phyloP scores from a whole-genome alignment of 2,888 invertebrate genomes.

The Drosophila kanekoi region DNA sequence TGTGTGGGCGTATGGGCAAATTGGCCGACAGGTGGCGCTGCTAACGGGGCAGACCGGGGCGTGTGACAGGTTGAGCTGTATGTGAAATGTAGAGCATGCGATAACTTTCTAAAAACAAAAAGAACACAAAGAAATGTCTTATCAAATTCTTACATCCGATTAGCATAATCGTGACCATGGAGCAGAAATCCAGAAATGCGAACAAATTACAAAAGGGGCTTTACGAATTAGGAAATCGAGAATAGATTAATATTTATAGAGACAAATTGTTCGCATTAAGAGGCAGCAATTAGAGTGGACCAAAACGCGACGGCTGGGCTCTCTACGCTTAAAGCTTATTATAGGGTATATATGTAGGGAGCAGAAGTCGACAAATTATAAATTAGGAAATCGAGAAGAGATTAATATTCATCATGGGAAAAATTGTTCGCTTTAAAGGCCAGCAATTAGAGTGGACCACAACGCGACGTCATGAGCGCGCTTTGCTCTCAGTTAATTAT shows the following conservation, averaged over 20 bases:
- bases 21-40: slow-evolving; percentile 5
- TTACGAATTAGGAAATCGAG: slow-evolving; percentile 4
- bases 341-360: slow-evolving; percentile 7
- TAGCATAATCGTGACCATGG: slow-evolving; percentile 71
- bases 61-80: slow-evolving; percentile 4
- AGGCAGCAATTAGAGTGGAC: slow-evolving; percentile 18
- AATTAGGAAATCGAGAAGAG: slow-evolving; percentile 8
- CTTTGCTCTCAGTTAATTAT: slow-evolving; percentile 9
- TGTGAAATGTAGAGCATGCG: slow-evolving; percentile 71
- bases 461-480: background rate
- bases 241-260: slow-evolving; percentile 10
- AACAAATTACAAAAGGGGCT: slow-evolving; percentile 13
- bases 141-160: slow-evolving; percentile 65
- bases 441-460: slow-evolving; percentile 19
- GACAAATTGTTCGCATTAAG: no score
- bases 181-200: slow-evolving; percentile 13
- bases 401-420: slow-evolving; percentile 1
- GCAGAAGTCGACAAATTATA: slow-evolving; percentile 7
- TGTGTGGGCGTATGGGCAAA: slow-evolving; percentile 39
- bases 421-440: no score
- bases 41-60: background rate
- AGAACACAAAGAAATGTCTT: slow-evolving; percentile 32
- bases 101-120: slow-evolving; percentile 71
- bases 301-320: background rate
- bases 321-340: background rate